Base-by-base conservation (phyloP, 2,113 vertebrate genomes). In the Equus przewalskii region DNA sequence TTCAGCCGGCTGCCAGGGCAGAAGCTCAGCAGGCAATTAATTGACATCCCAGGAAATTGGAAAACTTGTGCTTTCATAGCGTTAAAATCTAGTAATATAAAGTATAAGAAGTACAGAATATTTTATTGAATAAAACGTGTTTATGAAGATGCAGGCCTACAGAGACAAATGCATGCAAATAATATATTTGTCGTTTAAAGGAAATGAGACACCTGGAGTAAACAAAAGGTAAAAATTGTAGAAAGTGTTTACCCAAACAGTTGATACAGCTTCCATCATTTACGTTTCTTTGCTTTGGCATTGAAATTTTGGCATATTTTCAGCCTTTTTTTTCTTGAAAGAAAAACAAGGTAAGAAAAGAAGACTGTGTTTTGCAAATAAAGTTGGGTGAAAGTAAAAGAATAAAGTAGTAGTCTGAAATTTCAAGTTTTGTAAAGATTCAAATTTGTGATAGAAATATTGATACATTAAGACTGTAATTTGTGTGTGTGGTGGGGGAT, bases 21-120 rank as follows among this genome's bases (percentile, higher is more conserved):
- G 69, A 90, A 73, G 89, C 75, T 78, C 44, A 89, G 62, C 33
- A 95, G 28, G 73, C 60, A 92, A 87, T 81, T 98, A 94, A 96
- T 9, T 96, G 81, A 79, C 1, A 73, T 86, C 69, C 24, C 33
- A 75, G 16, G 41, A 46, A 51, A 72, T 21, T 67, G 33, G 86
- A 92, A 86, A 41, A 1, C 22, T 94, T 97, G 16, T 65, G 18
- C 24, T 97, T 91, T 15, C 90, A 7, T 19, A 21, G 51, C 62
- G 88, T 78, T 44, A 97, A 97, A 33, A 70, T 0, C 7, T 46
- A 78, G 7, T 5, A 4, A 33, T 10, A 56, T 85, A 67, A 96
- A 86, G 24, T 24, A 82, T 97, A 96, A 51, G 16, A 18, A 69
- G n/a, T 5, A 60, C 1, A 94, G 16, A 10, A 18, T 58, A 1